phyloP scores from a whole-genome alignment of 2,888 invertebrate genomes.

The Drosophila histrio region DNA sequence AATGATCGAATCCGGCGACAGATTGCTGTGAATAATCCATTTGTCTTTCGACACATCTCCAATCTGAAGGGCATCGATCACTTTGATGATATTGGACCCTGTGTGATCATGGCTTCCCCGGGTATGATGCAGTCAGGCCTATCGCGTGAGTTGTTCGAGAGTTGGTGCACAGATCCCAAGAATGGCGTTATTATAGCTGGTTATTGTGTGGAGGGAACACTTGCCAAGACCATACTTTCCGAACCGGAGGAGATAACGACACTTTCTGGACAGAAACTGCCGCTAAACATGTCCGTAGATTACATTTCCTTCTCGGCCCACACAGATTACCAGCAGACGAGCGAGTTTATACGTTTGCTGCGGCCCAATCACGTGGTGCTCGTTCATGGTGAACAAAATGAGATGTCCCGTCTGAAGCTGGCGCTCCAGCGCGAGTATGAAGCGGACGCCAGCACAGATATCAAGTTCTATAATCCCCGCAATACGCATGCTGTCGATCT shows the following conservation, averaged over 20 bases:
- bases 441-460: constrained; percentile 89
- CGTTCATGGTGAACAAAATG: constrained; percentile 99
- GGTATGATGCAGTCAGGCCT: constrained; percentile 99
- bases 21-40: constrained; percentile 99
- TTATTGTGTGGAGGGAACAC: constrained; percentile 95
- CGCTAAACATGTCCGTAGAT: constrained; percentile 98
- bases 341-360: constrained; percentile 96
- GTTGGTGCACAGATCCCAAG: constrained; percentile 99
- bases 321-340: constrained; percentile 89
- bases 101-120: constrained; percentile 99
- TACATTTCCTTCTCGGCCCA: constrained; percentile 99
- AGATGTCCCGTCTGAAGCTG: constrained; percentile 98
- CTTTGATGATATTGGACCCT: constrained; percentile 99
- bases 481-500: constrained; percentile 97
- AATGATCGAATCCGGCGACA: constrained; percentile 98
- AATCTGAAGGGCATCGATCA: constrained; percentile 98
- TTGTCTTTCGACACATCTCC: constrained; percentile 98
- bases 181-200: constrained; percentile 99
- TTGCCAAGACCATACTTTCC: constrained; percentile 96
- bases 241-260: constrained; percentile 99
- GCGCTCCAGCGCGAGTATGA: constrained; percentile 93
- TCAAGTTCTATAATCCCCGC: constrained; percentile 96
- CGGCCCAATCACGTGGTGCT: constrained; percentile 97
- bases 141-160: constrained; percentile 98
- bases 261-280: constrained; percentile 97